Base-by-base conservation (phyloP, 2,888 invertebrate species). In the Serripes groenlandicus region DNA sequence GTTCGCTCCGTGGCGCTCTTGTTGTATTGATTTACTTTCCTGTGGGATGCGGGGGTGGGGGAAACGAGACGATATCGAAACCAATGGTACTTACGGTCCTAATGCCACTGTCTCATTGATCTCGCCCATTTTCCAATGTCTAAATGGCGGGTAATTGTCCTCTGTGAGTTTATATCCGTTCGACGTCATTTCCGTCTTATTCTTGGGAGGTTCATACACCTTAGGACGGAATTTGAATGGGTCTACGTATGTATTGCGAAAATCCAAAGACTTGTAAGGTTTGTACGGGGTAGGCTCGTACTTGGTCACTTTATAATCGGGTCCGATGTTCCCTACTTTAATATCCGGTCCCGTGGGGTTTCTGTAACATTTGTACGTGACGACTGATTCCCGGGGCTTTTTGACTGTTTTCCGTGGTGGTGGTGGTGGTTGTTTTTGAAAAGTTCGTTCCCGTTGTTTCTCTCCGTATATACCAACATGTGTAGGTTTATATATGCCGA, bases 331-430 rank as follows among this genome's bases (percentile, higher is more conserved):
- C 4, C 42, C 37, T n/a, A 58, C n/a, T 32, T 23, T 54, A 15
- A 71, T 71, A 56, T 71, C 71, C 54, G 71, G 71, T 34, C 71
- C 71, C 28, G 23, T 71, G 1, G 71, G 56, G 3, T 34, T 21
- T 26, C 71, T n/a, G 23, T 71, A 71, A 56, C 58, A 35, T 35
- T 71, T n/a, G 32, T 37, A 71, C 26, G 58, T 71, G 15, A 37
- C 42, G 15, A 34, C 18, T 23, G 3, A 26, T 35, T 18, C 21
- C n/a, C 66, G 66, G 4, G 66, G 42, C 42, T 66, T 66, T 66
- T 1, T 4, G 23, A 28, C 26, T 3, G 34, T 1, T n/a, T 30
- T 66, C 18, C 66, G 37, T n/a, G 66, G 42, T 11, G 15, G 23
- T 23, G 28, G 9, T 42, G 23, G 34, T 11, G 30, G 42, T 42